Base-by-base conservation (phyloP, 2,113 vertebrate genomes). In the Sardina pilchardus region DNA sequence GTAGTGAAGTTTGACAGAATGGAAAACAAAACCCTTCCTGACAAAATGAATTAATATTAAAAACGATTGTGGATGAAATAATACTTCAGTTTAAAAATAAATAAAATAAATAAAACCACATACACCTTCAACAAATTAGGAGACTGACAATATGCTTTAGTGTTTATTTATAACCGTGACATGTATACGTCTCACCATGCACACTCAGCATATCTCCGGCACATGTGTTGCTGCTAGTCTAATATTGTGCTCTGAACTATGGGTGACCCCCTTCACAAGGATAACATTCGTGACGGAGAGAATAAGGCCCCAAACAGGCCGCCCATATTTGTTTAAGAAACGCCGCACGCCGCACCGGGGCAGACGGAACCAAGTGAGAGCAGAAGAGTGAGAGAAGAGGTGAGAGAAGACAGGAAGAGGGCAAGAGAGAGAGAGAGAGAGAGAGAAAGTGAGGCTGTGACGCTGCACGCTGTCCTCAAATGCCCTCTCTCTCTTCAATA, bases 401-500 rank as follows among this genome's bases (percentile, higher is more conserved):
- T 47, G 86, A 86, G 81, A 85, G 44, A 82, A 59, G 53, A 24
- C 43, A 81, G 36, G 63, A 71, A 85, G 87, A 78, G 59, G 83
- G 56, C 59, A 80, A 81, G 48, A 87, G 85, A 84, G 84, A 71
- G 86, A 86, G 53, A 47, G 43, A n/a, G 17, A 16, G n/a, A 48
- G 48, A 44, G 81, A 86, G 85, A 83, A 42, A 82, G 82, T 36
- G 83, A 84, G 83, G 44, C 82, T 17, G 43, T 89, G 89, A 90
- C 85, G 83, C 80, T 82, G 30, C n/a, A 56, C 67, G 53, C 26
- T 90, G 90, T 91, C 91, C 91, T 92, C 83, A 88, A 87, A 89
- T 84, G 88, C 86, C 89, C 91, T 88, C n/a, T n/a, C n/a, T n/a
- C n/a, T 81, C 44, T 84, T 86, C 85, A 82, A 50, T 42, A 59